A percentile compares a stretch with the other conserved stretches of the same genome.
Conservation (phyloP, 2,888 invertebrate genomes). For the Pecten maximus region DNA sequence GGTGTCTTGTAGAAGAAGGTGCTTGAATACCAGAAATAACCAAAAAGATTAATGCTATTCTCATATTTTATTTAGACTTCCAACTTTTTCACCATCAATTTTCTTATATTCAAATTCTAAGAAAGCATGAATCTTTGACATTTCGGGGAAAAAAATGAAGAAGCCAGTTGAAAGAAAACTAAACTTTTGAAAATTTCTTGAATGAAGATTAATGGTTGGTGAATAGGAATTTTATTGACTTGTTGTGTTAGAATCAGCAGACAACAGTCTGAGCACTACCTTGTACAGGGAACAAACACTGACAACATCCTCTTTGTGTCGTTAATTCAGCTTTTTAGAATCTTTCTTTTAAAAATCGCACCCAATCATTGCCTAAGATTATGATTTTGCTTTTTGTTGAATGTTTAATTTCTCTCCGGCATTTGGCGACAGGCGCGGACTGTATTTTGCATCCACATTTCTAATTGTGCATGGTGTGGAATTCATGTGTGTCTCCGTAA, state of each 20-base stretch:
- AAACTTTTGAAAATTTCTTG: background rate
- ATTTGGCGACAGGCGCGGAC: background rate
- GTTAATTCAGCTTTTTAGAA: conserved; percentile 33
- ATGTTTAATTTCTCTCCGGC: conserved; percentile 1
- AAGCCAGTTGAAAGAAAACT: background rate
- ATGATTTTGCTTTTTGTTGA: conserved; percentile 15
- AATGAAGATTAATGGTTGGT: background rate
- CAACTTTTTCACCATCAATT: no score
- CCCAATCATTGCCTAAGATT: conserved; percentile 15
- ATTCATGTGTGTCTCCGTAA: background rate
- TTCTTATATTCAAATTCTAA: no score
- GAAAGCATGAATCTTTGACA: no score
- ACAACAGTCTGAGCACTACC: background rate
- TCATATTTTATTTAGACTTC: no score
- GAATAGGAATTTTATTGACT: background rate
- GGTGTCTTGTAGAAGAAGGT: no score
- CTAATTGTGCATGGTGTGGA: conserved; percentile 21
- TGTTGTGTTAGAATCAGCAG: background rate
- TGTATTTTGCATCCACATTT: background rate
- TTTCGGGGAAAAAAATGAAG: background rate
- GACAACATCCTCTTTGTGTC: conserved; percentile 4
- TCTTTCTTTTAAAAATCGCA: background rate
- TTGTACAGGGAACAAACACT: background rate
- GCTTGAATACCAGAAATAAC: no score
- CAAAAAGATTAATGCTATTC: no score